Evolutionary conservation across 2,888 invertebrate genomes (phyloP).

Genomic region (Frankliniella intonsa): DNA sequence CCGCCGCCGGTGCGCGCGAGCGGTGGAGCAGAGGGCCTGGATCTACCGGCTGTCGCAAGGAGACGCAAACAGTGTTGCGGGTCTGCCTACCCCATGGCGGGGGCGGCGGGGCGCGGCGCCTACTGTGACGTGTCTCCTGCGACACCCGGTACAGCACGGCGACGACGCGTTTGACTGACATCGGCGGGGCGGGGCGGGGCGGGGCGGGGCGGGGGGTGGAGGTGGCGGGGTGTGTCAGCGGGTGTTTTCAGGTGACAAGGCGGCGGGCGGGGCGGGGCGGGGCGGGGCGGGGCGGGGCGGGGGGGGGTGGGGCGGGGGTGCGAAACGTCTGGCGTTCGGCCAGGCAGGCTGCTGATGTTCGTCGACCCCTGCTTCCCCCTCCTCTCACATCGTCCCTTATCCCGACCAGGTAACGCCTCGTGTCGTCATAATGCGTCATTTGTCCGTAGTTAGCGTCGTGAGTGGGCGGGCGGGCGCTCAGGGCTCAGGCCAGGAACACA

Average conservation of each 20-base stretch:
- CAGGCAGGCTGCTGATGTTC: not conserved
- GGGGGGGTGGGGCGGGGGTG: not conserved
- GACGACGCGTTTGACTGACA: slow-evolving; percentile 16
- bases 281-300: not conserved
- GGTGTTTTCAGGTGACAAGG: slow-evolving; percentile 6
- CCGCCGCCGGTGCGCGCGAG: not conserved
- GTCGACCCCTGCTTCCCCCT: not conserved
- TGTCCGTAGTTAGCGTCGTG: not conserved
- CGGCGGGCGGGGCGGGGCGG: not conserved
- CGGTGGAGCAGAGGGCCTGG: not conserved
- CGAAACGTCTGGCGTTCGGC: slow-evolving; percentile 10
- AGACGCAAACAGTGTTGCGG: no score
- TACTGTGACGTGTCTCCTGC: no score
- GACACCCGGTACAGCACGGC: no score
- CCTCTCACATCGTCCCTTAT: not conserved
- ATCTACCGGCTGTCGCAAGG: not conserved
- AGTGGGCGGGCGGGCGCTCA: no score
- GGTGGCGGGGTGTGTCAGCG: not conserved
- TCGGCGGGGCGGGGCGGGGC: not conserved
- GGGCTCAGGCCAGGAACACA: no score
- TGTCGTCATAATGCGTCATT: no score
- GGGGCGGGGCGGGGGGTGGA: not conserved
- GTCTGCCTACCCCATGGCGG: no score
- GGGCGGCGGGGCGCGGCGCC: no score
- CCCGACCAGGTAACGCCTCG: not conserved